phyloP scores from a whole-genome alignment of 2,888 invertebrate genomes.

The Mythimna lalbum region DNA sequence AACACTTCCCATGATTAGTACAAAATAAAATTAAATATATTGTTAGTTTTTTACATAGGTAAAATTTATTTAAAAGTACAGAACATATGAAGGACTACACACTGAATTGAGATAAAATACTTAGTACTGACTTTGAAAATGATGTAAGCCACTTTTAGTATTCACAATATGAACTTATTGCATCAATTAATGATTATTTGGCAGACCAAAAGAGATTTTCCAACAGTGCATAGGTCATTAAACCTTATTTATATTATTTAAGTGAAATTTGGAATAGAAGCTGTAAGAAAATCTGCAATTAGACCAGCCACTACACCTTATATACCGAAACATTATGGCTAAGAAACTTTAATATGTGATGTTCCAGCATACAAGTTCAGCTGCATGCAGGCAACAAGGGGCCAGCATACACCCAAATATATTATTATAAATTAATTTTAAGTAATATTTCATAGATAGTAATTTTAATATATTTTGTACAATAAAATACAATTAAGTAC shows the following conservation, averaged over 20 bases:
- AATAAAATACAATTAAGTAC: conserved; percentile 93
- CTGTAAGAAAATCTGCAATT: conserved; percentile 91
- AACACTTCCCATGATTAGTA: conserved; percentile 91
- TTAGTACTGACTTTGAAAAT: conserved; percentile 89
- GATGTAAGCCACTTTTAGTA: conserved; percentile 90
- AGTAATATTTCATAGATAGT: conserved; percentile 90
- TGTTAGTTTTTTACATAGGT: conserved; percentile 91
- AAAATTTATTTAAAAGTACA: conserved; percentile 90
- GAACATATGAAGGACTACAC: conserved; percentile 91
- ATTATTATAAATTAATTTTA: conserved; percentile 84
- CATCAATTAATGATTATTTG: conserved; percentile 89
- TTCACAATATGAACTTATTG: conserved; percentile 90
- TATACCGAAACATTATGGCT: conserved; percentile 90
- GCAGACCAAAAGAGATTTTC: conserved; percentile 91
- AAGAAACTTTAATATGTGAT: conserved; percentile 87
- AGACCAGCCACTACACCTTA: conserved; percentile 90
- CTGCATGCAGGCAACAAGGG: conserved; percentile 88
- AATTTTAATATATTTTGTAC: conserved; percentile 93
- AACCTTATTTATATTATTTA: conserved; percentile 85
- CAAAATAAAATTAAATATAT: conserved; percentile 91
- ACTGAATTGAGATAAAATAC: conserved; percentile 91
- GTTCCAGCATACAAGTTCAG: conserved; percentile 90
- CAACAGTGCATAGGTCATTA: conserved; percentile 90
- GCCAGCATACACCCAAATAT: conserved; percentile 90
- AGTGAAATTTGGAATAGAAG: conserved; percentile 90